Evolutionary conservation across 2,113 vertebrate genomes (phyloP), one percentile per base, ranked within the genome.

Genomic region (Syngnathoides biaculeatus): DNA sequence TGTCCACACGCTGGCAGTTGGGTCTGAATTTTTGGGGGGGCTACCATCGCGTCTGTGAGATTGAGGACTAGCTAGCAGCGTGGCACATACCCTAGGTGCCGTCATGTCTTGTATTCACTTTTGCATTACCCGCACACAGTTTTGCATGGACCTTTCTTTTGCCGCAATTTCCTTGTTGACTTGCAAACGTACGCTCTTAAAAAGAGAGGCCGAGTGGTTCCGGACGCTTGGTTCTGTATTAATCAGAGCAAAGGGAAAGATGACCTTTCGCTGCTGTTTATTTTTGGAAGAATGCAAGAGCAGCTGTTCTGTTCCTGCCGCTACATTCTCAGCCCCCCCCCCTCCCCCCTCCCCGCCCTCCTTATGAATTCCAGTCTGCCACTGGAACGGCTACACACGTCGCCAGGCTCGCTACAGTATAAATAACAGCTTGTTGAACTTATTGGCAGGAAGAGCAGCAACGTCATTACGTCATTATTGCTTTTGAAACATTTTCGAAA

Each of bases 271-370:
- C 27, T 77, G 79, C 82, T 89, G 88, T 90, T 91, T 93, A 93
- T 92, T 93, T 92, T 92, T 30, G 64, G 91, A 84, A 87, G 92
- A 92, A 93, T 92, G 88, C 81, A 67, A 75, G 89, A 88, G 90
- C 84, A 90, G 90, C 87, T 88, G 86, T 87, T 91, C 91, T 92
- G 86, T 91, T 90, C 87, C 89, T 87, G 86, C 83, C 81, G 88
- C 81, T 15, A 7, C 9, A 22, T 20, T 83, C 77, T 86, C n/a
- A n/a, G n/a, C 87, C 88, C 87, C 87, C 84, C 81, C 79, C 80
- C 73, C 86, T 86, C 86, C 87, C 82, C n/a, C 79, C 77, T 79
- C 75, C 26, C 26, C 55, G 3, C 55, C 27, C 55, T 30, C 27
- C 55, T 57, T 81, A 74, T 81, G 85, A 86, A 89, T 91, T 83